phyloP scores from a whole-genome alignment of 2,113 vertebrate genomes.

The Xiphophorus hellerii region DNA sequence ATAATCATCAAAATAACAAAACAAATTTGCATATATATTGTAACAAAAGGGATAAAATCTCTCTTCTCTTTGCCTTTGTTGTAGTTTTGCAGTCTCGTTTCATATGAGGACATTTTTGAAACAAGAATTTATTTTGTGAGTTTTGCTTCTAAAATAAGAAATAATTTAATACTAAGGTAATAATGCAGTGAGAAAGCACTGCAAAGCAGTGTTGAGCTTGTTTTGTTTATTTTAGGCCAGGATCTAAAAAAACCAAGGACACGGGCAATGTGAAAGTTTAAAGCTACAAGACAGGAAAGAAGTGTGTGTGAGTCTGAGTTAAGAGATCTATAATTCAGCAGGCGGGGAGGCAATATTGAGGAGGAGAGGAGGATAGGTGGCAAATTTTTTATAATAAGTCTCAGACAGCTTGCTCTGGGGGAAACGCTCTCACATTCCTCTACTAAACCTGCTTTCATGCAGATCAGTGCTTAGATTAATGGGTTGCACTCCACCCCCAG shows the following conservation, averaged over 20 bases:
- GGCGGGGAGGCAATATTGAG: conserved; percentile 34
- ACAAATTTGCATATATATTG: too few species aligned
- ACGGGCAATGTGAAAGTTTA: conserved; percentile 10
- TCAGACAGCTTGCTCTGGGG: conserved; percentile 48
- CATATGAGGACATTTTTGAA: background rate
- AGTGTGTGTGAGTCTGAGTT: conserved; percentile 22
- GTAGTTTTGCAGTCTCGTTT: background rate
- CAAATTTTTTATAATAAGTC: conserved; percentile 56
- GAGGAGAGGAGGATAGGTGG: conserved; percentile 34
- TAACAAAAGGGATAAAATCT: background rate
- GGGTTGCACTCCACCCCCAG: conserved; percentile 21
- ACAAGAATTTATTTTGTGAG: conserved; percentile 5
- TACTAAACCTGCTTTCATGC: conserved; percentile 30
- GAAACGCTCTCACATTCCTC: conserved; percentile 10
- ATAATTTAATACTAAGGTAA: conserved; percentile 2
- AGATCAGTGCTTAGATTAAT: conserved; percentile 38
- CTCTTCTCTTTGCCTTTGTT: background rate
- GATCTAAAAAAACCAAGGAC: background rate
- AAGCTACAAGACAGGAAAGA: conserved; percentile 16
- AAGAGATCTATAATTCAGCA: conserved; percentile 57
- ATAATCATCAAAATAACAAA: too few species aligned
- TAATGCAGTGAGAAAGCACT: background rate
- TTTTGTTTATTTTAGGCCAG: conserved; percentile 20
- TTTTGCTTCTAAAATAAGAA: conserved; percentile 20
- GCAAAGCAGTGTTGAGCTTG: conserved; percentile 18